Evolutionary conservation across 2,797 vertebrate species (phyloP).

Genomic region (Lophius americanus): DNA sequence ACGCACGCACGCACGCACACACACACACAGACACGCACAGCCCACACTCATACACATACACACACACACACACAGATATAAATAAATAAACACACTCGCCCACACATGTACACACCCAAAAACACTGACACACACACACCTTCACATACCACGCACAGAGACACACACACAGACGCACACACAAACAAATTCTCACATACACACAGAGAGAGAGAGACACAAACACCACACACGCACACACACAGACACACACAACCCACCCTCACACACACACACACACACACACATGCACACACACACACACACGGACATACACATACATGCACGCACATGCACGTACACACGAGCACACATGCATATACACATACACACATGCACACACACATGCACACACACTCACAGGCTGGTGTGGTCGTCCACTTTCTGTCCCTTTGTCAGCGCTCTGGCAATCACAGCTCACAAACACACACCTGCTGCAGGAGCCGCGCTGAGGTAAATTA

Average conservation of each 20-base stretch:
- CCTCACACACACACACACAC: not conserved
- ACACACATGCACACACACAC: too few species aligned
- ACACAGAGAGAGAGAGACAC: too few species aligned
- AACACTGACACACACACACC: too few species aligned
- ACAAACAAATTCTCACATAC: constrained; percentile 24
- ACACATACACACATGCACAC: constrained; percentile 6
- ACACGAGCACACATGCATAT: constrained; percentile 4
- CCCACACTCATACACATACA: not conserved
- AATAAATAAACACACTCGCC: too few species aligned
- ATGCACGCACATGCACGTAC: constrained; percentile 19
- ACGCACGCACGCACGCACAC: constrained; percentile 15
- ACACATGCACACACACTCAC: constrained; percentile 19
- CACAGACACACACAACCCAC: constrained; percentile 16
- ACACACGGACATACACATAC: not conserved
- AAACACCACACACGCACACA: constrained; percentile 14
- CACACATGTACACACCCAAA: too few species aligned
- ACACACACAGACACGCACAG: constrained; percentile 1
- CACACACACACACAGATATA: too few species aligned
- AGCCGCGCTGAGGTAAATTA: constrained; percentile 70
- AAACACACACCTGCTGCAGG: constrained; percentile 59
- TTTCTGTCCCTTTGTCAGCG: constrained; percentile 66
- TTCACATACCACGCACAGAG: too few species aligned
- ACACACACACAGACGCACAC: constrained; percentile 27
- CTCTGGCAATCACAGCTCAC: constrained; percentile 70
- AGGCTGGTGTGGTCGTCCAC: constrained; percentile 55